Conservation (phyloP, 2,113 vertebrate genomes). For the Hippopotamus amphibius region DNA sequence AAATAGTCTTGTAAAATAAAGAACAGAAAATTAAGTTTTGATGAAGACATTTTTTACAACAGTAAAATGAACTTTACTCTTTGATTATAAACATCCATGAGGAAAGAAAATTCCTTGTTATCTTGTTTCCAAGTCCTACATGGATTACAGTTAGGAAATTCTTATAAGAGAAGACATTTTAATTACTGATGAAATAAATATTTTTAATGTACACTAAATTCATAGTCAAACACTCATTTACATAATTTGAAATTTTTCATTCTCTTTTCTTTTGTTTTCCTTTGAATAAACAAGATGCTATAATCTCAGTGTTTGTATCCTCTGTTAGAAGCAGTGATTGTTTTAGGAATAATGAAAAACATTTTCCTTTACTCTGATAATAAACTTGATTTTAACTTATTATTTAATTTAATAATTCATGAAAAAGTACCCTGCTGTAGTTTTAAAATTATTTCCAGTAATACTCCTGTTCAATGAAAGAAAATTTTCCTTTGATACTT, state of each 20-base stretch:
- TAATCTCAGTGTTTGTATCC: neutral
- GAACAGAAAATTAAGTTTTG: slow-evolving; percentile 15
- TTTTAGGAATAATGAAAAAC: slow-evolving; percentile 21
- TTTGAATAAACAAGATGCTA: neutral
- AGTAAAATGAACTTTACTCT: slow-evolving; percentile 42
- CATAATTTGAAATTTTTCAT: neutral
- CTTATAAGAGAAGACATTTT: neutral
- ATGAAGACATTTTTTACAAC: neutral
- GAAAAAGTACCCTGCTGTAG: slow-evolving; percentile 39
- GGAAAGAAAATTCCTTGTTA: neutral
- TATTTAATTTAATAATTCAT: slow-evolving; percentile 69
- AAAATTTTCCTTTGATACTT: slow-evolving; percentile 72
- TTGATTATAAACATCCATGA: slow-evolving; percentile 9
- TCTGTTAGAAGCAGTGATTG: neutral
- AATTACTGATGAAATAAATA: neutral
- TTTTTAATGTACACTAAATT: neutral
- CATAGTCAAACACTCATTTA: neutral
- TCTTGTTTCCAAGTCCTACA: neutral
- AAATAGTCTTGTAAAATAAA: slow-evolving; percentile 31
- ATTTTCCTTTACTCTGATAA: slow-evolving; percentile 28
- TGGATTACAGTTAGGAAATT: neutral
- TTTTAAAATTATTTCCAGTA: slow-evolving; percentile 74
- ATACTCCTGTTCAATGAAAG: slow-evolving; percentile 62
- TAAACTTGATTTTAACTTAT: slow-evolving; percentile 53
- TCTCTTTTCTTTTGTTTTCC: neutral